Conservation (phyloP, 2,113 vertebrate species). For the Dinomys branickii region DNA sequence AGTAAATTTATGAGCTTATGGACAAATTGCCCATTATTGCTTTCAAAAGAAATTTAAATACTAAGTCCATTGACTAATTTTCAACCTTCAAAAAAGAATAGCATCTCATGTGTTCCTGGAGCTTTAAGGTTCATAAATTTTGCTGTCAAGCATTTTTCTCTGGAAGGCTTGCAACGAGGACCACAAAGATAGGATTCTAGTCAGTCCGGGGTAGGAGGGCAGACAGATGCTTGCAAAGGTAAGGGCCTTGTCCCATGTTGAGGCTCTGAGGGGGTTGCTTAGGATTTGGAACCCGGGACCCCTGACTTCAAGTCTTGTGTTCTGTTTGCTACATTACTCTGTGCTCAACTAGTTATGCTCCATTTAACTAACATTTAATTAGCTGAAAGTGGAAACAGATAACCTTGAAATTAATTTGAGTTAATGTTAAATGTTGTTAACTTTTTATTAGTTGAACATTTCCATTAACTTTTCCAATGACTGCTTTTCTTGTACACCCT, state of each 20-base stretch:
- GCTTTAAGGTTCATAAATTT: conserved; percentile 51
- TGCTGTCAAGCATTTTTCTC: background rate
- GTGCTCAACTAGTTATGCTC: conserved; percentile 70
- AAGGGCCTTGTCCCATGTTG: no score
- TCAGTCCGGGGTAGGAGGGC: background rate
- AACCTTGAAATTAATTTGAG: conserved; percentile 80
- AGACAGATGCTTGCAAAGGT: background rate
- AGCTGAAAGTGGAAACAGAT: conserved; percentile 77
- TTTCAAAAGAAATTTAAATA: conserved; percentile 71
- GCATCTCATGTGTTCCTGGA: conserved; percentile 30
- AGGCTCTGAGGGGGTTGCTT: background rate
- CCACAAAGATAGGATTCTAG: background rate
- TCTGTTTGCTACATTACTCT: conserved; percentile 63
- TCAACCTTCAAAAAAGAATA: conserved; percentile 53
- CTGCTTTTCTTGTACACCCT: conserved; percentile 45
- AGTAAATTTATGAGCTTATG: conserved; percentile 75
- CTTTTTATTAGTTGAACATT: conserved; percentile 77
- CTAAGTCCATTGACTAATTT: conserved; percentile 69
- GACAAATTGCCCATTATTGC: conserved; percentile 73
- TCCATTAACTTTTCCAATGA: conserved; percentile 76
- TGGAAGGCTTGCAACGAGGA: background rate
- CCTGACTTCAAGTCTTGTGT: background rate
- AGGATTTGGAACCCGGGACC: conserved; percentile 57
- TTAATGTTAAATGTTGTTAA: conserved; percentile 78
- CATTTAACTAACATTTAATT: conserved; percentile 79